Conservation (phyloP, 2,113 vertebrate species). For the Myiozetetes cayanensis region DNA sequence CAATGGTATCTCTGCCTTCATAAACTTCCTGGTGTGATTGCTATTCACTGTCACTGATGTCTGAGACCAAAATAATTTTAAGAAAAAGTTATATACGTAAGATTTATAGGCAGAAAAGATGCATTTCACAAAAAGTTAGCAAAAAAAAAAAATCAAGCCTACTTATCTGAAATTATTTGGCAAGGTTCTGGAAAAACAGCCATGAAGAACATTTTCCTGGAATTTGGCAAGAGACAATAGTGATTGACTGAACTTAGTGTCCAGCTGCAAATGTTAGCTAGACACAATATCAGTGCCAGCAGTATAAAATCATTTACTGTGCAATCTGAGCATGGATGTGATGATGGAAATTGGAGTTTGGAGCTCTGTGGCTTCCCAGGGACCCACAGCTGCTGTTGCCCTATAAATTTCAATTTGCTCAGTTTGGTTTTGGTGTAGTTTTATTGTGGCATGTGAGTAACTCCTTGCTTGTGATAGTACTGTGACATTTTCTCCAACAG, state of each 20-base stretch:
- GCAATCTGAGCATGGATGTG: neutral
- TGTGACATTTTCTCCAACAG: accelerated
- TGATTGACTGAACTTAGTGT: neutral
- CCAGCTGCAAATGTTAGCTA: neutral
- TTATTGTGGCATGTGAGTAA: accelerated
- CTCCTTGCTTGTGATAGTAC: neutral
- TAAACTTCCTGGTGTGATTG: neutral
- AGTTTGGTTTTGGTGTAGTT: neutral
- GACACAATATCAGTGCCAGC: neutral
- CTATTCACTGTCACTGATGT: neutral
- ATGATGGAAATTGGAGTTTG: neutral
- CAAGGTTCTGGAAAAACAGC: neutral
- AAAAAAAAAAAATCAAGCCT: neutral
- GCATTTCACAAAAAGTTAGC: neutral
- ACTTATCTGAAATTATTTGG: neutral
- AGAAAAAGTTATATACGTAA: neutral
- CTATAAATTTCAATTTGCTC: neutral
- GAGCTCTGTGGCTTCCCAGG: neutral
- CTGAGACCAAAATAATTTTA: neutral
- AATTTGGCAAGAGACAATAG: neutral
- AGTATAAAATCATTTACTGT: neutral
- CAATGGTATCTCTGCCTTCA: neutral
- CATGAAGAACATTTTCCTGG: neutral
- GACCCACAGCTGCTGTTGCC: neutral
- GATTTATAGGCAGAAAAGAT: neutral